Conservation (phyloP, 1,140 invertebrate species). For the Solenopsis invicta region DNA sequence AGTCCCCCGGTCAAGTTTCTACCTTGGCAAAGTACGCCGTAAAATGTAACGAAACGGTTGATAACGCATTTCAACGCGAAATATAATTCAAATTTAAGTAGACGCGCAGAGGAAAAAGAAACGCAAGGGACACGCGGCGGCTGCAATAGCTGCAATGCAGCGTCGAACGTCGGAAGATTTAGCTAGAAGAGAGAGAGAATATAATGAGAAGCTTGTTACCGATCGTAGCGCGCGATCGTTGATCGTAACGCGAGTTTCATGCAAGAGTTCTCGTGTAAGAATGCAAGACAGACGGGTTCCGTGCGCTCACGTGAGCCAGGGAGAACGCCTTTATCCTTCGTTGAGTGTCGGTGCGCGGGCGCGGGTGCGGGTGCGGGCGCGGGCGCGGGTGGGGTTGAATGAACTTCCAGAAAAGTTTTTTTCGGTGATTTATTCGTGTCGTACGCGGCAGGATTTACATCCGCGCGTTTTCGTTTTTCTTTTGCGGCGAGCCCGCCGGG, state of each 20-base stretch:
- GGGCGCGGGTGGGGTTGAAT: constrained; percentile 17
- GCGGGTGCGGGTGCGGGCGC: background rate
- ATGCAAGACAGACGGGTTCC: constrained; percentile 2
- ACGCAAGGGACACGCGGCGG: background rate
- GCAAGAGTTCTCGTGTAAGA: constrained; percentile 19
- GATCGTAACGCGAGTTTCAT: constrained; percentile 14
- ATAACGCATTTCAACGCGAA: background rate
- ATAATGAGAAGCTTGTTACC: constrained; percentile 15
- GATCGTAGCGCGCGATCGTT: background rate
- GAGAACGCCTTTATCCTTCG: constrained; percentile 41
- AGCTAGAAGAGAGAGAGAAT: background rate
- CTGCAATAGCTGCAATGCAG: background rate
- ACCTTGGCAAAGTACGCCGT: constrained; percentile 49
- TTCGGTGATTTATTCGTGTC: constrained; percentile 62
- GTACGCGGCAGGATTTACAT: constrained; percentile 54
- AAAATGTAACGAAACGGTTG: constrained; percentile 44
- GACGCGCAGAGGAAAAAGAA: background rate
- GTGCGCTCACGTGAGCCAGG: constrained; percentile 3
- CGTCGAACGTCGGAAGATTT: background rate
- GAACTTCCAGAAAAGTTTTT: constrained; percentile 53
- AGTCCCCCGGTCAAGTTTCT: constrained; percentile 41
- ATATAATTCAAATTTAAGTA: background rate
- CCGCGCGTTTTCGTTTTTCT: constrained; percentile 41
- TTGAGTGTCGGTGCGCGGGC: constrained; percentile 18
- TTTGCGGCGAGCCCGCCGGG: constrained; percentile 25